Evolutionary conservation across 2,888 invertebrate species (phyloP).

Genomic region (Tipula confusa): DNA sequence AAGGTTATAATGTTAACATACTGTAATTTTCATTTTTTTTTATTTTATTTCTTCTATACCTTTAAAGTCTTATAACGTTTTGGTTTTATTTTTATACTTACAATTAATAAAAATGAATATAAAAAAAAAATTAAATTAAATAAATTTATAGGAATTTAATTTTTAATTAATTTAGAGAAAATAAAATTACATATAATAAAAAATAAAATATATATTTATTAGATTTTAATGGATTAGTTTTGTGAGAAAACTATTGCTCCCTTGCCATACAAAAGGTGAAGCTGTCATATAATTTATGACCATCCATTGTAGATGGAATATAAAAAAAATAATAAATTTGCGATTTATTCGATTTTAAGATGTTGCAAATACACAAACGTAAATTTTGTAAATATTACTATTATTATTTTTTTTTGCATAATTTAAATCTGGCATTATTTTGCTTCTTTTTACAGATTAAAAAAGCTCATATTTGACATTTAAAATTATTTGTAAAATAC

Average conservation of each 20-base stretch:
- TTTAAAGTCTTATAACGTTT: not conserved
- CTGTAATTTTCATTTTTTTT: not conserved
- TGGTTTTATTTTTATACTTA: constrained; percentile 13
- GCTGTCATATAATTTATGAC: not conserved
- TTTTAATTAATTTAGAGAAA: constrained; percentile 20
- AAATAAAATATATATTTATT: not conserved
- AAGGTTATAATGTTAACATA: constrained; percentile 25
- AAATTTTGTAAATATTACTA: too few relatives aligned
- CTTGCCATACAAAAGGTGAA: not conserved
- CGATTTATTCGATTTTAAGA: not conserved
- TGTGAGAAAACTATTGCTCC: constrained; percentile 3
- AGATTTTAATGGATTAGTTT: constrained; percentile 25
- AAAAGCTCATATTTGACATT: too few relatives aligned
- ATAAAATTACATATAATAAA: constrained; percentile 9
- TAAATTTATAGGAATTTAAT: constrained; percentile 20
- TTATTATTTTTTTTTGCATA: too few relatives aligned
- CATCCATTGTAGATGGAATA: not conserved
- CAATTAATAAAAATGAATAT: not conserved
- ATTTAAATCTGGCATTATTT: too few relatives aligned
- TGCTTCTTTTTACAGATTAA: too few relatives aligned
- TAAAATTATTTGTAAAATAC: too few relatives aligned
- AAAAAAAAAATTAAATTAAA: constrained; percentile 12
- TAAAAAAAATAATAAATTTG: not conserved
- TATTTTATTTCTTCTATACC: not conserved
- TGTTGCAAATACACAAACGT: not conserved